A percentile compares a stretch with the other conserved stretches of the same genome.
Evolutionary conservation across 2,888 invertebrate genomes (phyloP).

Genomic region (Brachypterus glaber): DNA sequence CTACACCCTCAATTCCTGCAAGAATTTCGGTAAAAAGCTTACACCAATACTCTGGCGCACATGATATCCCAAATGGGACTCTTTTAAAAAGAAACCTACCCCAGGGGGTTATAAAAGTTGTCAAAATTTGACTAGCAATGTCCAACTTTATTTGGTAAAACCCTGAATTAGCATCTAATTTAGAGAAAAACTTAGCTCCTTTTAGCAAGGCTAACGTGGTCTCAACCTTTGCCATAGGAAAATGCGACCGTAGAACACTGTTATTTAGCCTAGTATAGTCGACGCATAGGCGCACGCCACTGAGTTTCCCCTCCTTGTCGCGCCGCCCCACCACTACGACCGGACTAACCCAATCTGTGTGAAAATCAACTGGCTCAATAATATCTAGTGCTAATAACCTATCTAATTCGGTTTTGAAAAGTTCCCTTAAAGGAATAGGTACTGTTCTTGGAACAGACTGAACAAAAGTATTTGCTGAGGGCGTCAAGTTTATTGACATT

Average conservation of each 20-base stretch:
- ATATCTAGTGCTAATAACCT: slow-evolving; percentile 16
- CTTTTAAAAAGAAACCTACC: slow-evolving; percentile 16
- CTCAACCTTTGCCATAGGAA: slow-evolving; percentile 27
- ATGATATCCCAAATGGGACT: slow-evolving; percentile 15
- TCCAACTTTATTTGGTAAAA: slow-evolving; percentile 15
- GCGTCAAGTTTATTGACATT: slow-evolving; percentile 11
- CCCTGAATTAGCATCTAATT: slow-evolving; percentile 15
- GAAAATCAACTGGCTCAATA: slow-evolving; percentile 15
- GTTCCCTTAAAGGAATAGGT: background rate
- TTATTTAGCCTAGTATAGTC: slow-evolving; percentile 20
- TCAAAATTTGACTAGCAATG: slow-evolving; percentile 13
- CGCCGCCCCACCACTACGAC: slow-evolving; percentile 17
- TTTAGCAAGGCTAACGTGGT: slow-evolving; percentile 19
- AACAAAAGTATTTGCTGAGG: slow-evolving; percentile 11
- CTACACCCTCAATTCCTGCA: slow-evolving; percentile 13
- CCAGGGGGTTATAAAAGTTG: slow-evolving; percentile 18
- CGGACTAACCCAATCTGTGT: slow-evolving; percentile 16
- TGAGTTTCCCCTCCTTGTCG: background rate
- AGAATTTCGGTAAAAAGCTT: slow-evolving; percentile 11
- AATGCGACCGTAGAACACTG: slow-evolving; percentile 19
- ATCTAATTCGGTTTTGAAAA: slow-evolving; percentile 14
- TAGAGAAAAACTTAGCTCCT: slow-evolving; percentile 20
- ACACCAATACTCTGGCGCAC: slow-evolving; percentile 17
- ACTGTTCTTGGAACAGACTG: slow-evolving; percentile 8
- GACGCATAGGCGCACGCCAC: slow-evolving; percentile 14